Evolutionary conservation across 1,140 invertebrate species (phyloP).

Genomic region (Littorina saxatilis): DNA sequence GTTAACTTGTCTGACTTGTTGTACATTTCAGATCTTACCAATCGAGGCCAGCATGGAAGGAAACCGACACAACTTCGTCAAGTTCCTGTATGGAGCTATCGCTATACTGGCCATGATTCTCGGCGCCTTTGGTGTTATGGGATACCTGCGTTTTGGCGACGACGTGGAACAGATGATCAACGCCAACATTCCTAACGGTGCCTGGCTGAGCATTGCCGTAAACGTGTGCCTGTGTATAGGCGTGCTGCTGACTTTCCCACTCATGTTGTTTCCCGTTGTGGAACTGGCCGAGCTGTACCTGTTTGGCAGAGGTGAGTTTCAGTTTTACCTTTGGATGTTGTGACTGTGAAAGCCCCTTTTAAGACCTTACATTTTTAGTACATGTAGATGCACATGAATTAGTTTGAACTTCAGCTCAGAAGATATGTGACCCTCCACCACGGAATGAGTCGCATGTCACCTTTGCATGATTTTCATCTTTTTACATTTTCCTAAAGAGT

Average conservation of each 20-base stretch:
- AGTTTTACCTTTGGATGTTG: no score
- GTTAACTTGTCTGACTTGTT: neutral
- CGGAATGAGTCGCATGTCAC: no score
- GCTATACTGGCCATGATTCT: slow-evolving; percentile 56
- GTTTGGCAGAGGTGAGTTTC: slow-evolving; percentile 63
- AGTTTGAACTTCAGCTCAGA: no score
- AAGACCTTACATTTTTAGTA: no score
- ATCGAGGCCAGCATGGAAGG: slow-evolving; percentile 74
- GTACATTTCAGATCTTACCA: slow-evolving; percentile 65
- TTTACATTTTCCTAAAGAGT: no score
- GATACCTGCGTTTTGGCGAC: slow-evolving; percentile 69
- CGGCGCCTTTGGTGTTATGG: slow-evolving; percentile 66
- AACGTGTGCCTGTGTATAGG: slow-evolving; percentile 69
- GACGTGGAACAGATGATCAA: slow-evolving; percentile 70
- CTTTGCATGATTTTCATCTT: no score
- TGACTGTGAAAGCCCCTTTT: no score
- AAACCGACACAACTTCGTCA: slow-evolving; percentile 68
- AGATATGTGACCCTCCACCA: no score
- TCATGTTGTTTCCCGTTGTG: slow-evolving; percentile 71
- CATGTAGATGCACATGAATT: no score
- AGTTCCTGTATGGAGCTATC: slow-evolving; percentile 67
- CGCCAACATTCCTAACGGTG: slow-evolving; percentile 58
- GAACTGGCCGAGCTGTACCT: slow-evolving; percentile 68
- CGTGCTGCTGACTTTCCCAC: slow-evolving; percentile 70
- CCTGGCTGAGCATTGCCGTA: slow-evolving; percentile 53